These are phyloP conservation scores for Eudasyphora cyanicolor DNA, from an alignment of 2,888 invertebrate species.

Conservation along the genomic window DNA sequence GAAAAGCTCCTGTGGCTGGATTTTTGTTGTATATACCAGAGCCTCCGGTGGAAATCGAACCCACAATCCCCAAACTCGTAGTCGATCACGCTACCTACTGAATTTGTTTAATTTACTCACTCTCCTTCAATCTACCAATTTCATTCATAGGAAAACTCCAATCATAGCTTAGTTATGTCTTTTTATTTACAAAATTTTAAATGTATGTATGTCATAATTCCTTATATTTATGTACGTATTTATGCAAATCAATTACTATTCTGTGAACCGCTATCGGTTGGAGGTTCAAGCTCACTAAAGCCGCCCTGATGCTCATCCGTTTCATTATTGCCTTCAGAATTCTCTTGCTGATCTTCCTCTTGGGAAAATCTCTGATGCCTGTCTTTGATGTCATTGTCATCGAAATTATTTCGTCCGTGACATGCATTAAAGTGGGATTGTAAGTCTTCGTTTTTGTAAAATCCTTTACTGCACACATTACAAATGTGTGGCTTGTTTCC, in stretches of 20 bases:
- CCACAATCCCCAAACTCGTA: too few species aligned
- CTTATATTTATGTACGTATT: neutral
- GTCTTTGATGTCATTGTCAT: neutral
- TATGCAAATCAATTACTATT: conserved; percentile 38
- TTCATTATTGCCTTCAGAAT: too few species aligned
- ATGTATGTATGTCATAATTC: neutral
- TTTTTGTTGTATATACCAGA: too few species aligned
- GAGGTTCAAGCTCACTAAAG: neutral
- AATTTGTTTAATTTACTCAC: too few species aligned
- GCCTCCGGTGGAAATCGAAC: too few species aligned
- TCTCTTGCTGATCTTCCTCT: too few species aligned
- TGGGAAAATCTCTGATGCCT: too few species aligned
- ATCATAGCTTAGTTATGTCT: too few species aligned
- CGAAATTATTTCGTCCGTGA: neutral
- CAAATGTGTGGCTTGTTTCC: conserved; percentile 71
- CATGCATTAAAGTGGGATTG: conserved; percentile 52
- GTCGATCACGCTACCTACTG: too few species aligned
- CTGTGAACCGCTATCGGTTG: conserved; percentile 35
- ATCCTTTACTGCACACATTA: conserved; percentile 69
- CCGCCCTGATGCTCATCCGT: neutral
- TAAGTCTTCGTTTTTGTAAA: conserved; percentile 63
- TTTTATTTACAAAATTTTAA: neutral
- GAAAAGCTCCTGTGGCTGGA: too few species aligned
- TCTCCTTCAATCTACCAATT: too few species aligned
- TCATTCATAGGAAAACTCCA: too few species aligned